phyloP scores from a whole-genome alignment of 2,113 vertebrate species.

The Trochalopteron elliotii region DNA sequence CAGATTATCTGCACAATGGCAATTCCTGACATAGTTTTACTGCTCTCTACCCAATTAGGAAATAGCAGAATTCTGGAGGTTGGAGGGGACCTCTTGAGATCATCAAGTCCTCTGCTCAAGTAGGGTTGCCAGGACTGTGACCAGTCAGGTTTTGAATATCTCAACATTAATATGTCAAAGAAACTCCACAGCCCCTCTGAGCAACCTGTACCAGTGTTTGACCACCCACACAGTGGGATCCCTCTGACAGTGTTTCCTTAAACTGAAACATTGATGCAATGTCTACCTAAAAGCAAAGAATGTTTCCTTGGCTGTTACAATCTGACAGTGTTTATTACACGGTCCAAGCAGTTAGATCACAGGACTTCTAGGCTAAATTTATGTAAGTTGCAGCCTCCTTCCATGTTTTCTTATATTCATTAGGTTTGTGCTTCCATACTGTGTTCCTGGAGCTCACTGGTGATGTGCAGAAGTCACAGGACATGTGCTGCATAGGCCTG shows the following conservation, averaged over 20 bases:
- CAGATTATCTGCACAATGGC: background rate
- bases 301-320: background rate
- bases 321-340: background rate
- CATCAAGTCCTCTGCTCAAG: background rate
- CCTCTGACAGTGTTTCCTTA: background rate
- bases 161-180: background rate
- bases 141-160: background rate
- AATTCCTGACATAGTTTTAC: background rate
- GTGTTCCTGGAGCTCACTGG: background rate
- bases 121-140: background rate
- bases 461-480: background rate
- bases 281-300: background rate
- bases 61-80: background rate
- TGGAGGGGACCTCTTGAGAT: background rate
- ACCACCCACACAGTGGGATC: background rate
- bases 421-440: background rate
- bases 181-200: background rate
- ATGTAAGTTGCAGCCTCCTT: background rate
- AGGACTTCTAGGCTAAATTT: background rate
- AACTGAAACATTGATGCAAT: background rate
- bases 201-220: background rate
- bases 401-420: background rate
- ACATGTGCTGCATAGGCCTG: rapidly evolving
- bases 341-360: background rate
- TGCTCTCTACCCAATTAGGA: background rate